Conservation (phyloP, 2,797 vertebrate species). For the Iguana delicatissima region DNA sequence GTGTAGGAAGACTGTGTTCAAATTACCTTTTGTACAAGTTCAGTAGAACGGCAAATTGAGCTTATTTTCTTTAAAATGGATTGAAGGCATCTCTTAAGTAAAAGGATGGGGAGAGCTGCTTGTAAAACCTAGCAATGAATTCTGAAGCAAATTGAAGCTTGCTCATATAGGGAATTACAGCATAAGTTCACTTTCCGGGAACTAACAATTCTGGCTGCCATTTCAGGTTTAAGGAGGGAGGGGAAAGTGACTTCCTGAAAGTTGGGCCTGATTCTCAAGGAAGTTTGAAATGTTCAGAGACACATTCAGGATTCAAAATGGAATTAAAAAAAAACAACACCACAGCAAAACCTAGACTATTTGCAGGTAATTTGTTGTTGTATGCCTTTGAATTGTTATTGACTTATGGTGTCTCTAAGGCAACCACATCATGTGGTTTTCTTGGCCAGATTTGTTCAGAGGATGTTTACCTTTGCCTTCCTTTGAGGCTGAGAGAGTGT, state of each 20-base stretch:
- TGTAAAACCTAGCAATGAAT: conserved; percentile 30
- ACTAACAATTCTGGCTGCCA: neutral
- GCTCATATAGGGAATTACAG: conserved; percentile 40
- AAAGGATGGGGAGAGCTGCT: conserved; percentile 14
- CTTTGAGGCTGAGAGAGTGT: too few species aligned
- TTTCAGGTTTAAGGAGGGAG: neutral
- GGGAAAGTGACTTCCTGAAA: neutral
- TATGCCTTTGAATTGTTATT: too few species aligned
- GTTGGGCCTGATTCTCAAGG: neutral
- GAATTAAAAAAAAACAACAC: neutral
- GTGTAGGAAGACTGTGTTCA: conserved; percentile 19
- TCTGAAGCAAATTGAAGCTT: conserved; percentile 48
- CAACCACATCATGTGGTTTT: too few species aligned
- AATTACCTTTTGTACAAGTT: conserved; percentile 14
- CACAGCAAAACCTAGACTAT: neutral
- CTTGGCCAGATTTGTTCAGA: too few species aligned
- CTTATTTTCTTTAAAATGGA: conserved; percentile 18
- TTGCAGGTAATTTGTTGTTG: neutral
- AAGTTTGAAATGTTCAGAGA: neutral
- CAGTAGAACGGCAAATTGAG: conserved; percentile 11
- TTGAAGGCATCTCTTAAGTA: neutral
- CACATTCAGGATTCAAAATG: neutral
- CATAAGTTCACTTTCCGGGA: neutral
- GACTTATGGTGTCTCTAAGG: too few species aligned
- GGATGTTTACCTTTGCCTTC: too few species aligned